phyloP scores from a whole-genome alignment of 2,888 invertebrate genomes.

The Euzetes globulus region DNA sequence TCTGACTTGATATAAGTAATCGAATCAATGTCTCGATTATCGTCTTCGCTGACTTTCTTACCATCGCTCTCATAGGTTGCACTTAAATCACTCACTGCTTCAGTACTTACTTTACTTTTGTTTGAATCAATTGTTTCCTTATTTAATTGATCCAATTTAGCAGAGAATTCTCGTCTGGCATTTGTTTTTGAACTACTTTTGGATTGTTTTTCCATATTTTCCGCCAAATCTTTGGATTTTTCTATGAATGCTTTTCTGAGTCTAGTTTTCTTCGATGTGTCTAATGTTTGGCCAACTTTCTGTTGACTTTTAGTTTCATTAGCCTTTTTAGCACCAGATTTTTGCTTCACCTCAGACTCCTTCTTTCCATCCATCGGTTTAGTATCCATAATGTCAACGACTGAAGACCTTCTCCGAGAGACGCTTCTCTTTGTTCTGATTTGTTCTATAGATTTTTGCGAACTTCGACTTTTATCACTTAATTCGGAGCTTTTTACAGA shows the following conservation, averaged over 20 bases:
- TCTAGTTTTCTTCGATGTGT: background rate
- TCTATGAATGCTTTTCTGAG: background rate
- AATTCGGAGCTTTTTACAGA: background rate
- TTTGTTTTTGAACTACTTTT: background rate
- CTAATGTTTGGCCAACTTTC: background rate
- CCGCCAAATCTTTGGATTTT: background rate
- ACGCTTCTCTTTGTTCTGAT: background rate
- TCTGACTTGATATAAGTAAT: background rate
- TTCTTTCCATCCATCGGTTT: too few relatives aligned
- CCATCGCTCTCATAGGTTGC: background rate
- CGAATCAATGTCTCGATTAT: conserved; percentile 22
- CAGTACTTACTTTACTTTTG: background rate
- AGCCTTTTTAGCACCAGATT: background rate
- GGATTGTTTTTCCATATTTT: background rate
- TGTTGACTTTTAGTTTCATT: too few relatives aligned
- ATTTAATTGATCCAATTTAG: background rate
- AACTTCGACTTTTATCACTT: background rate
- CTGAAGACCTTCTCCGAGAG: background rate
- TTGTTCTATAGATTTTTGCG: background rate
- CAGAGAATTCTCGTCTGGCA: background rate
- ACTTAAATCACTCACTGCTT: background rate
- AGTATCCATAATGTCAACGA: too few relatives aligned
- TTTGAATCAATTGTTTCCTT: background rate
- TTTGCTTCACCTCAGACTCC: too few relatives aligned
- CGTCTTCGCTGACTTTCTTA: background rate